Evolutionary conservation across 2,888 invertebrate genomes (phyloP), one percentile per base, ranked within the genome.

Genomic region (Pandemis heparana): DNA sequence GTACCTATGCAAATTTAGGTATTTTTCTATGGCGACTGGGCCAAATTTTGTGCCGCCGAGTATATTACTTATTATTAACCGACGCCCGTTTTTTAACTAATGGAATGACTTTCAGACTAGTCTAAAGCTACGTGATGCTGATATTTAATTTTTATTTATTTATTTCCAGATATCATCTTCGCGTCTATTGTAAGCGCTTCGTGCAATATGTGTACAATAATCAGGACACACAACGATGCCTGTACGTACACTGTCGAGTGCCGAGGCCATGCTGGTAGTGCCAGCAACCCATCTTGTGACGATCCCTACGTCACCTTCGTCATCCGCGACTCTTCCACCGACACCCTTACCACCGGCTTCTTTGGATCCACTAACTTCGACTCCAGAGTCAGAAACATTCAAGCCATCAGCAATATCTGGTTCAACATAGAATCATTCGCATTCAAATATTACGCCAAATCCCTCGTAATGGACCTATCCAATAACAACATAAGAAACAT

Each of bases 311-410:
- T 91, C 48, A 86, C 79, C 4, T 90, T 92, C 71, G 62, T 83
- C 68, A 84, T 93, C 5, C 77, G 75, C 0, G 75, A 81, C 9
- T 87, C 91, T 0, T 69, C n/a, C 0, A 8, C 72, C 1, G 77
- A 79, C 0, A 75, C 74, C 0, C 77, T 93, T 0, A 84, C 83
- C 0, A 73, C 84, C 0, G 83, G 83, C 0, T 91, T 87, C 78
- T 94, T 94, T 63, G 85, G 89, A 3, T 72, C 89, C 5, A 94
- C 93, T 0, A 93, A 93, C 76, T 94, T 93, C 23, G 93, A 93
- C 74, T 79, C 83, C 1, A 82, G 87, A 74, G 91, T 94, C n/a
- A 84, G 87, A 51, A 78, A 74, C 68, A 81, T 94, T 10, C 80
- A 76, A 72, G 89, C 84, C 0, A 18, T 66, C 1, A 71, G 77